Base-by-base conservation (phyloP, 2,797 vertebrate species). In the Thunnus albacares region DNA sequence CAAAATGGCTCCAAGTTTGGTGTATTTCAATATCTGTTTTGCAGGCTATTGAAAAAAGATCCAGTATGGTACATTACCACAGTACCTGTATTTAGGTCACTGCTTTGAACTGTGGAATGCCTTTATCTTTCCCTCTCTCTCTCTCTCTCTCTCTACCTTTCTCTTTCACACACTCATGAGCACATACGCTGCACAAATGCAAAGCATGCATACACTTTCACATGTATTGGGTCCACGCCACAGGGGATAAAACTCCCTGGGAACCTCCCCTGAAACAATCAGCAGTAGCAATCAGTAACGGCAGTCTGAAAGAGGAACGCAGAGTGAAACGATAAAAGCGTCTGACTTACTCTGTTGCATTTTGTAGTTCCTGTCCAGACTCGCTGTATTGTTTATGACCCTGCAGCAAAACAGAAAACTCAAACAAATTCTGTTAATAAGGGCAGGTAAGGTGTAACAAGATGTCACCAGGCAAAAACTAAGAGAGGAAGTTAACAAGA, bases 21-120 rank as follows among this genome's bases (percentile, higher is more conserved):
- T 65, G 41, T 63, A 41, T 65, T 82, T 78, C 66, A 80, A 35
- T 66, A 22, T 75, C 38, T 82, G 20, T 71, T 79, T 84, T 86
- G 83, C 75, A 80, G 55, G 33, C 79, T 69, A 58, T 62, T 73
- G 58, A 79, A 58, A 74, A 38, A 45, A 56, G 71, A 76, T 79
- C 53, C 43, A 69, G 67, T 73, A 20, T 57, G 67, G 18, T 81
- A 63, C 78, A 89, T 87, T 59, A 60, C 49, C 71, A 63, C 75
- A 79, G 72, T 86, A 92, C 87, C 88, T 93, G 88, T 87, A 92
- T 92, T 92, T 91, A 92, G 93, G 93, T 93, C 93, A 93, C 53
- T 0, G 69, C 87, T 88, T 89, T 89, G 77, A 85, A 84, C 87
- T 53, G 81, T 75, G 52, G 61, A 78, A 89, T 65, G 65, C 71